A percentile compares a stretch with the other conserved stretches of the same genome.
These are phyloP conservation scores for Andrena hattorfiana DNA, from an alignment of 2,888 invertebrate genomes.

Conservation along the genomic window DNA sequence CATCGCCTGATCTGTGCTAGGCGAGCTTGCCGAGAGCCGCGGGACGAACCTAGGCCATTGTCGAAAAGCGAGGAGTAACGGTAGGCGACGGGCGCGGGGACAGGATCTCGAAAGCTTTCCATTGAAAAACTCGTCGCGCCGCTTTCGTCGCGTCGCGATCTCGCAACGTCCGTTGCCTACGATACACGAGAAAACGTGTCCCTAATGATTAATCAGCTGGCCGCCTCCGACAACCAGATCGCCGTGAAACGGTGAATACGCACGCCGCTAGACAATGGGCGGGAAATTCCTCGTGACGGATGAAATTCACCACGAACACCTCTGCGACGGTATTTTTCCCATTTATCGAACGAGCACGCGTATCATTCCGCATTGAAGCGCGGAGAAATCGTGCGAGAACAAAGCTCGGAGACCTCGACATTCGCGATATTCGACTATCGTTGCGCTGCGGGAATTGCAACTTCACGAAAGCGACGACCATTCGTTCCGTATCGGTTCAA, in stretches of 20 bases:
- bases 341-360: not conserved
- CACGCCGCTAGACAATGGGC: conserved; percentile 40
- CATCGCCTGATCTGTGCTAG: not conserved
- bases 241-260: conserved; percentile 35
- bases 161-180: conserved; percentile 43
- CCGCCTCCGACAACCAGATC: conserved; percentile 42
- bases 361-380: not conserved
- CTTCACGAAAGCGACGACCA: too few relatives aligned
- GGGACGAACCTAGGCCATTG: conserved; percentile 21
- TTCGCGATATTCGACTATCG: not conserved
- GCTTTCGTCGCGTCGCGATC: conserved; percentile 44
- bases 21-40: not conserved
- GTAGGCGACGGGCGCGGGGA: conserved; percentile 1
- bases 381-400: not conserved
- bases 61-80: conserved; percentile 48
- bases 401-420: not conserved
- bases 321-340: not conserved
- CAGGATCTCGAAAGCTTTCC: conserved; percentile 42
- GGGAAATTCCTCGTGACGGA: conserved; percentile 32
- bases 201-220: conserved; percentile 55
- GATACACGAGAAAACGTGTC: conserved; percentile 53
- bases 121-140: conserved; percentile 37
- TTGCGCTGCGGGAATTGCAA: too few relatives aligned
- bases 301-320: conserved; percentile 16
- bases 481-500: too few relatives aligned